phyloP scores from a whole-genome alignment of 2,113 vertebrate genomes.

The Triplophysa siluroides region DNA sequence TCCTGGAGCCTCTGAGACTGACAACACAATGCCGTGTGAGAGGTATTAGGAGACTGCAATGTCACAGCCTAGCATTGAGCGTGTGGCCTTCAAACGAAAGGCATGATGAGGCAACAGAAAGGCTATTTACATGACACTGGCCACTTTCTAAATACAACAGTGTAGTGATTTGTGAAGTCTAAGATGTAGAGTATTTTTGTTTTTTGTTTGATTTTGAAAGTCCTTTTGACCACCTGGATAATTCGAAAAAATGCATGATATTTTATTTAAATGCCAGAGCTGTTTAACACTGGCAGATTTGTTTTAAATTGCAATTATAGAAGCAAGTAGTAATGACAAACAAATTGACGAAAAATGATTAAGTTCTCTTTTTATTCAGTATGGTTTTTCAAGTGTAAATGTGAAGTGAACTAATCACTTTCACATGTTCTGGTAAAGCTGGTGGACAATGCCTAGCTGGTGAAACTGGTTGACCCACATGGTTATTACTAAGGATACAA shows the following conservation, averaged over 20 bases:
- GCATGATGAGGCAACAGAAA: slow-evolving; percentile 71
- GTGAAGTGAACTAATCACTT: neutral
- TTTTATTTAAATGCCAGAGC: slow-evolving; percentile 27
- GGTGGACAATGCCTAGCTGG: neutral
- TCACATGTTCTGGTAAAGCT: neutral
- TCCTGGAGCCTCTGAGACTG: slow-evolving; percentile 67
- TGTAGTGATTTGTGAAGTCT: slow-evolving; percentile 34
- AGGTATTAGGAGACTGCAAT: slow-evolving; percentile 67
- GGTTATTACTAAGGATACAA: neutral
- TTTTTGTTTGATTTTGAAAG: slow-evolving; percentile 15
- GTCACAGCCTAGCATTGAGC: slow-evolving; percentile 65
- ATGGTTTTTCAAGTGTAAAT: too few relatives aligned
- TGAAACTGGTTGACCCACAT: neutral
- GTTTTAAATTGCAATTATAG: too few relatives aligned
- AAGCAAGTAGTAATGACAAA: too few relatives aligned
- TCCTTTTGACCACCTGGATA: slow-evolving; percentile 32
- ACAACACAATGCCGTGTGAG: slow-evolving; percentile 73
- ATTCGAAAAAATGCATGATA: slow-evolving; percentile 61
- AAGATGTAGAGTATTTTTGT: slow-evolving; percentile 10
- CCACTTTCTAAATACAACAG: slow-evolving; percentile 60
- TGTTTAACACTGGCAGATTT: slow-evolving; percentile 47
- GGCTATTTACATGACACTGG: slow-evolving; percentile 74
- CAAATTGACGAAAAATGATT: too few relatives aligned
- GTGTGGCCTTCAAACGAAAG: slow-evolving; percentile 67
- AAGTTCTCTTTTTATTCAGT: too few relatives aligned